These are phyloP conservation scores for Corvus moneduloides DNA, from an alignment of 2,113 vertebrate species.

Conservation along the genomic window DNA sequence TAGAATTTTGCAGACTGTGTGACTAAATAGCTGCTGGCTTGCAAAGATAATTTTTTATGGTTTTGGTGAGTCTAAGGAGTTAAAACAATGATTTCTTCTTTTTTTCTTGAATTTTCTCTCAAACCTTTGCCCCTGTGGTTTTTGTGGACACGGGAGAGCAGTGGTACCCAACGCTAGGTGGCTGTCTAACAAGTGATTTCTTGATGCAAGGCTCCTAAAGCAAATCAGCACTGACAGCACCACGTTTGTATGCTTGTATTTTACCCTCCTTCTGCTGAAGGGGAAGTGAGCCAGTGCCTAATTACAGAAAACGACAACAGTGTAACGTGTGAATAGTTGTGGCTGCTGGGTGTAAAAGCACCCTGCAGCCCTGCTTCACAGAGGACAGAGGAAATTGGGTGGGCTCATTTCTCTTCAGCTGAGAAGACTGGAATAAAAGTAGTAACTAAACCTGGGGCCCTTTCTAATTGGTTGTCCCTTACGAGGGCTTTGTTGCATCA, in stretches of 20 bases:
- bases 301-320: background rate
- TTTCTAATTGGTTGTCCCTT: background rate
- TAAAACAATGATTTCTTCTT: background rate
- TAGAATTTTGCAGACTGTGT: background rate
- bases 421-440: background rate
- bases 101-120: background rate
- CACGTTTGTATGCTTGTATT: background rate
- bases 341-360: background rate
- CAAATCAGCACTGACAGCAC: background rate
- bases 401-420: background rate
- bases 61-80: background rate
- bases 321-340: background rate
- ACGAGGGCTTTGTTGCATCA: background rate
- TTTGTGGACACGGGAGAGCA: background rate
- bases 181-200: constrained; percentile 29
- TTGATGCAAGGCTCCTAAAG: background rate
- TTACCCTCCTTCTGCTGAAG: background rate
- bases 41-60: background rate
- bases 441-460: background rate
- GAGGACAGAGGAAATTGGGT: background rate
- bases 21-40: background rate
- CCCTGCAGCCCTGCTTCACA: background rate
- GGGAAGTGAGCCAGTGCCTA: background rate
- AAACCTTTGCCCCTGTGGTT: background rate
- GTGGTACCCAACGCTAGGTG: constrained; percentile 30